Base-by-base conservation (phyloP, 2,113 vertebrate species). In the Proterorhinus semilunaris region DNA sequence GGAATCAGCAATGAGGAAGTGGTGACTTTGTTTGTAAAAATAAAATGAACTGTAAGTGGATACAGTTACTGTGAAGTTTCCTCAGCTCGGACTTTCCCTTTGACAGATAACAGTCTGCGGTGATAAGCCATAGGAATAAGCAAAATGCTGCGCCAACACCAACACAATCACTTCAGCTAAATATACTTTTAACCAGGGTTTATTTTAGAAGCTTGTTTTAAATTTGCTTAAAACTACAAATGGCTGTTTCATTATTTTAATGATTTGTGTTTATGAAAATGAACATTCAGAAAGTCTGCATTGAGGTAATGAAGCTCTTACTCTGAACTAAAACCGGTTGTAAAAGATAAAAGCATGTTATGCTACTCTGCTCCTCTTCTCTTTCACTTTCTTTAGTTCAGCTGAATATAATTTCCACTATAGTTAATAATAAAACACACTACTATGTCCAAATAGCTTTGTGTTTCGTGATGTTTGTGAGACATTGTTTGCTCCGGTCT, bases 1-100 rank as follows among this genome's bases (percentile, higher is more conserved):
- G 92, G 92, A 92, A 87, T 86, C 77, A 86, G 85, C 84, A 75
- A 91, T 84, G 88, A 92, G 91, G 93, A 93, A 93, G 90, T 89
- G 80, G 87, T 65, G 65, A 83, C 82, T 78, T 85, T 53, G 69
- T 82, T 85, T 87, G 74, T 86, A 87, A 88, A 74, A 81, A 78
- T 83, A 70, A 86, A 88, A 74, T 78, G 70, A 81, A 78, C 73
- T 86, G 71, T 84, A 72, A 82, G 55, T 79, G 75, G 80, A 87
- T 84, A 87, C 85, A 77, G 80, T 85, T 80, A 83, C 83, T 81
- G 27, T 36, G 71, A 72, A 77, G 75, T 82, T 89, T 88, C 85
- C 85, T 83, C 48, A 55, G 61, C 10, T 71, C 6, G 88, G 89
- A 90, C 90, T 90, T 92, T 89, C 88, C 87, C 87, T 81, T 85